phyloP scores from a whole-genome alignment of 2,797 vertebrate species.

The Lophura swinhoii region DNA sequence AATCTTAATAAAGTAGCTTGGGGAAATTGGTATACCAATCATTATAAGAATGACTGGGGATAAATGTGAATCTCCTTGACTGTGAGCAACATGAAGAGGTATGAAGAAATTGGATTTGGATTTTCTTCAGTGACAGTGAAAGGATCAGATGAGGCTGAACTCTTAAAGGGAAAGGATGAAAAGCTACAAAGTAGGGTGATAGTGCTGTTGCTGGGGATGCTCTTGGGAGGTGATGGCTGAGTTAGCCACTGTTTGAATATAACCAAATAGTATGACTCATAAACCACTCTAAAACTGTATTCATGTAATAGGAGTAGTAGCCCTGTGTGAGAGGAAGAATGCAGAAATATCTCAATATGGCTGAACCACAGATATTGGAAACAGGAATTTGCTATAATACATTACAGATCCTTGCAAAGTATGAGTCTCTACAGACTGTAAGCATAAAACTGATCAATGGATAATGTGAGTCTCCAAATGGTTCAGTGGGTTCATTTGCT shows the following conservation, averaged over 20 bases:
- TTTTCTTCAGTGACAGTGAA: background rate
- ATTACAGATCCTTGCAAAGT: background rate
- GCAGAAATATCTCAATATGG: background rate
- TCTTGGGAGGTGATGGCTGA: background rate
- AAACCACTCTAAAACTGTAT: background rate
- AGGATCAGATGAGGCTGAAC: background rate
- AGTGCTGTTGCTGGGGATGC: fast-evolving
- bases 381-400: background rate
- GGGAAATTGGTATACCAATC: background rate
- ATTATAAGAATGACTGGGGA: background rate
- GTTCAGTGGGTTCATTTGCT: background rate
- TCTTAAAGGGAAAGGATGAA: background rate
- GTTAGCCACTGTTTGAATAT: background rate
- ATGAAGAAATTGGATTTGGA: background rate
- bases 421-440: background rate
- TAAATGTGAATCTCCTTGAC: background rate
- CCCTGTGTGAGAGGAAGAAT: background rate
- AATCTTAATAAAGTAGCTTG: background rate
- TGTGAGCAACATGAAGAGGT: background rate
- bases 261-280: background rate
- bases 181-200: fast-evolving
- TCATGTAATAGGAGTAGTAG: background rate
- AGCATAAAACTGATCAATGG: background rate
- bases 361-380: background rate
- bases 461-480: background rate